Evolutionary conservation across 2,113 vertebrate species (phyloP).

Genomic region (Ranitomeya variabilis): DNA sequence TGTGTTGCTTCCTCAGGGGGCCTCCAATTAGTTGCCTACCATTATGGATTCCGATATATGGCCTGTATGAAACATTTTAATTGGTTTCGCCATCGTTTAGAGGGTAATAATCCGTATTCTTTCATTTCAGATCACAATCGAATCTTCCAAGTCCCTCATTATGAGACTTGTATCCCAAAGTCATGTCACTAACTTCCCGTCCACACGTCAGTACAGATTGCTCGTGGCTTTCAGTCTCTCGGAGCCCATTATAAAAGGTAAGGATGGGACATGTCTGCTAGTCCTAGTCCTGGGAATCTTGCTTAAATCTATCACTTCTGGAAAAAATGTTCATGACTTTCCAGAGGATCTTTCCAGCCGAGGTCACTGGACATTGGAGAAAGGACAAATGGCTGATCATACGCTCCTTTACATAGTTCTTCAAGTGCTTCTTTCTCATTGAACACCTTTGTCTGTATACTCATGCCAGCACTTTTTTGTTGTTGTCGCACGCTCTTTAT

Average conservation of each 20-base stretch:
- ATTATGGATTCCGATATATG: not conserved
- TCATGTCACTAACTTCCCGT: conserved; percentile 64
- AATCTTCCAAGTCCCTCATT: conserved; percentile 60
- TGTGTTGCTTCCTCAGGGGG: too few relatives aligned
- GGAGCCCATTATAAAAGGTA: conserved; percentile 66
- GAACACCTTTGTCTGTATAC: not conserved
- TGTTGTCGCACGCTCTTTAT: not conserved
- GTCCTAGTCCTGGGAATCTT: not conserved
- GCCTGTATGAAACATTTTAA: too few relatives aligned
- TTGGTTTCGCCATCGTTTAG: not conserved
- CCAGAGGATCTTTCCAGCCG: too few relatives aligned
- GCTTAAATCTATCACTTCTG: too few relatives aligned
- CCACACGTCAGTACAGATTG: conserved; percentile 61
- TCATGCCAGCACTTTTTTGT: not conserved
- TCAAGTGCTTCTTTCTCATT: not conserved
- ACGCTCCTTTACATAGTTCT: not conserved
- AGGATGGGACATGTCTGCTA: not conserved
- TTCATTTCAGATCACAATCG: conserved; percentile 63
- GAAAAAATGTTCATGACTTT: too few relatives aligned
- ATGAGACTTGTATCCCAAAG: conserved; percentile 62
- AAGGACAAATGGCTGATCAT: not conserved
- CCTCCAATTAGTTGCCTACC: not conserved
- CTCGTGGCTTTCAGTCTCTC: conserved; percentile 60
- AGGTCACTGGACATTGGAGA: not conserved
- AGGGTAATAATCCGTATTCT: not conserved